Conservation (phyloP, 2,888 invertebrate species). For the Caenorhabditis uteleia region DNA sequence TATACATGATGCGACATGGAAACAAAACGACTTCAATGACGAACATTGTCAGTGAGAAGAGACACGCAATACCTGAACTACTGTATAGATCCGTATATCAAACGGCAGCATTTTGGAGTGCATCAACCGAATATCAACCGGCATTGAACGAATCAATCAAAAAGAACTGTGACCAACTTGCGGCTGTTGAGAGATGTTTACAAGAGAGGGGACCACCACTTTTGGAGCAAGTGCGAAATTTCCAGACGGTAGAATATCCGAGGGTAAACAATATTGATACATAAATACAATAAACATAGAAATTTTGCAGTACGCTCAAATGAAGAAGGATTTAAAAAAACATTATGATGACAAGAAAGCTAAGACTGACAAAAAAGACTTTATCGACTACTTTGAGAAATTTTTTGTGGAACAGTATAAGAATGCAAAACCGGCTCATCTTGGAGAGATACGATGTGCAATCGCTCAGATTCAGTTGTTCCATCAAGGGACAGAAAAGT, state of each 20-base stretch:
- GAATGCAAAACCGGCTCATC: constrained; percentile 8
- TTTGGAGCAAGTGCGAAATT: constrained; percentile 14
- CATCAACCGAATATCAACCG: constrained; percentile 22
- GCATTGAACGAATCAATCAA: constrained; percentile 15
- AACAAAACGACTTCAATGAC: constrained; percentile 12
- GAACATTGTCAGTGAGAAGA: constrained; percentile 13
- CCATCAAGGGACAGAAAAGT: constrained; percentile 1
- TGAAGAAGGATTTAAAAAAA: constrained; percentile 21
- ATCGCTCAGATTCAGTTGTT: constrained; percentile 11
- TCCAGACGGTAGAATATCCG: constrained; percentile 10
- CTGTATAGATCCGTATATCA: constrained; percentile 12
- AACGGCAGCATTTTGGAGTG: constrained; percentile 20
- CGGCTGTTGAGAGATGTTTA: constrained; percentile 9
- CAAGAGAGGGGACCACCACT: constrained; percentile 16
- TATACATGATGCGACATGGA: constrained; percentile 19
- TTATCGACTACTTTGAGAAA: background rate
- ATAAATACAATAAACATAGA: background rate
- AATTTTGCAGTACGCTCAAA: constrained; percentile 10
- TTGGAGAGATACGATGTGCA: constrained; percentile 17
- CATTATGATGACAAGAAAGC: constrained; percentile 12
- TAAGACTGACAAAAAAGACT: constrained; percentile 2
- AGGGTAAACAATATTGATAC: background rate
- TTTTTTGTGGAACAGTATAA: constrained; percentile 17
- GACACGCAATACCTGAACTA: constrained; percentile 13
- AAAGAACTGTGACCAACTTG: constrained; percentile 12